Evolutionary conservation across 2,888 invertebrate genomes (phyloP).

Genomic region (Lamellibrachia satsuma): DNA sequence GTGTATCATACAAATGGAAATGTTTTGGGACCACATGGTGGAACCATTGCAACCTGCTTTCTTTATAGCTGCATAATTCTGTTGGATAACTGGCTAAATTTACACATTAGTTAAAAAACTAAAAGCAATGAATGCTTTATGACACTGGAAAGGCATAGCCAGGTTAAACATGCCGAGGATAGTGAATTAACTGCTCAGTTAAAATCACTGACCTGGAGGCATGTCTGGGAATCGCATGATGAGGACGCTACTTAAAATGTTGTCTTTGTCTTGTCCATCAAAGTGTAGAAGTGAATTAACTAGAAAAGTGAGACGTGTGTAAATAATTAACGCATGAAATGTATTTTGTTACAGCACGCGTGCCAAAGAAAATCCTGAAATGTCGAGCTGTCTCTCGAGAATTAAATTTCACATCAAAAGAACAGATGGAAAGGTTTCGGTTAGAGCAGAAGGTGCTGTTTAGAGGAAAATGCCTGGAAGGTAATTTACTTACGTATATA

Average conservation of each 20-base stretch:
- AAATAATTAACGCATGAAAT: not conserved
- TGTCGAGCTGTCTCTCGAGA: conserved; percentile 76
- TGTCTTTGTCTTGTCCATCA: not conserved
- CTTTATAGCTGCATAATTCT: not conserved
- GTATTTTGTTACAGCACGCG: conserved; percentile 75
- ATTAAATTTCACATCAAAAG: conserved; percentile 73
- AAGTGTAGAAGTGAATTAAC: not conserved
- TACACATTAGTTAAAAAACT: not conserved
- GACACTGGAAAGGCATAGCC: too few relatives aligned
- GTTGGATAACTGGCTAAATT: not conserved
- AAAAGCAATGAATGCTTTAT: not conserved
- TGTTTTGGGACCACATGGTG: not conserved
- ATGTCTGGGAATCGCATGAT: too few relatives aligned
- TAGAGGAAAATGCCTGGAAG: conserved; percentile 88
- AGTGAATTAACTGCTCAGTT: too few relatives aligned
- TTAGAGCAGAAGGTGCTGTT: conserved; percentile 82
- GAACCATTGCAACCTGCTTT: not conserved
- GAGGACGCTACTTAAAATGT: too few relatives aligned
- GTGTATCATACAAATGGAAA: not conserved
- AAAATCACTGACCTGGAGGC: too few relatives aligned
- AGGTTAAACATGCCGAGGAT: too few relatives aligned
- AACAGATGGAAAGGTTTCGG: conserved; percentile 94
- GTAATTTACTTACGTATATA: conserved; percentile 47
- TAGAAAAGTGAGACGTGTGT: not conserved
- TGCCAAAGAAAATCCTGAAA: conserved; percentile 95